Evolutionary conservation across 2,888 invertebrate species (phyloP).

Genomic region (Orthonevra nobilis): DNA sequence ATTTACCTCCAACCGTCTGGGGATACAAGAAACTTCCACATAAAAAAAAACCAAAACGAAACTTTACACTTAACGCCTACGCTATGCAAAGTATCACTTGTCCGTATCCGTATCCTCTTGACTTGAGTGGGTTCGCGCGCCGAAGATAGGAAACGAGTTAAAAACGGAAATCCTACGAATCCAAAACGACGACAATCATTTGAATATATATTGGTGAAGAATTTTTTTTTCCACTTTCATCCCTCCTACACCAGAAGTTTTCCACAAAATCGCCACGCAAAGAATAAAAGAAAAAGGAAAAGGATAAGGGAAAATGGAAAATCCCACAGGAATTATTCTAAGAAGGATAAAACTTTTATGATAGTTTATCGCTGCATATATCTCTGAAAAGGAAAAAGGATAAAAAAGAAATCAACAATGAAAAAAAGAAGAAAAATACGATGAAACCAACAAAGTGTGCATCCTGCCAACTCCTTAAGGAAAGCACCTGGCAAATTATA

Average conservation of each 20-base stretch:
- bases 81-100: constrained; percentile 21
- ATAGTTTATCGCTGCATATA: constrained; percentile 67
- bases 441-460: constrained; percentile 62
- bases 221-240: constrained; percentile 35
- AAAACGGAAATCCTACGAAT: constrained; percentile 65
- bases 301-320: constrained; percentile 39
- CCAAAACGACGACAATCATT: constrained; percentile 69
- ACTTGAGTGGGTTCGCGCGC: constrained; percentile 43
- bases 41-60: constrained; percentile 28
- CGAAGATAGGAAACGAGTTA: constrained; percentile 69
- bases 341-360: constrained; percentile 69
- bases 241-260: constrained; percentile 27
- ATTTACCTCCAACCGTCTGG: constrained; percentile 26
- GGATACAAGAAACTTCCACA: constrained; percentile 20
- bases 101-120: constrained; percentile 33
- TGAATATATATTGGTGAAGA: constrained; percentile 68
- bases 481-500: constrained; percentile 70
- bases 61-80: constrained; percentile 56
- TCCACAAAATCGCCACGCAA: constrained; percentile 44
- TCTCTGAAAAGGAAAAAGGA: constrained; percentile 30
- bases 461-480: constrained; percentile 69
- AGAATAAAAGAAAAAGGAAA: constrained; percentile 32
- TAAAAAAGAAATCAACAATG: constrained; percentile 4
- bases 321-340: constrained; percentile 68
- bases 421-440: constrained; percentile 10